Conservation (phyloP, 2,113 vertebrate species). For the Nothoprocta perdicaria region DNA sequence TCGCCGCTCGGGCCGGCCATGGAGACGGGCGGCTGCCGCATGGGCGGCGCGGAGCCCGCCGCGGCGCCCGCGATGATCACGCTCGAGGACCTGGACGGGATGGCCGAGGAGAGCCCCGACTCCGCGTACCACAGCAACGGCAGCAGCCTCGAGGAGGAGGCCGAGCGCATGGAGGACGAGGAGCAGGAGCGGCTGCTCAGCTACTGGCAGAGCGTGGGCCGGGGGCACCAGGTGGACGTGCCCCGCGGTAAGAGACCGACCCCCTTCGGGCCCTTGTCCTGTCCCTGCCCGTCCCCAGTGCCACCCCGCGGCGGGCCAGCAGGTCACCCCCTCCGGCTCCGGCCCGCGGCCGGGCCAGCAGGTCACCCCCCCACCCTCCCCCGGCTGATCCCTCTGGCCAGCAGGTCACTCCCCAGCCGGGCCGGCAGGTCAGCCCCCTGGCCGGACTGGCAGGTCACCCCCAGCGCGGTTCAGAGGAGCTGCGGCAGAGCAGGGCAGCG, state of each 20-base stretch:
- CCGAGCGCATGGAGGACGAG: conserved; percentile 74
- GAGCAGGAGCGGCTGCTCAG: conserved; percentile 80
- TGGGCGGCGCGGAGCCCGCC: conserved; percentile 51
- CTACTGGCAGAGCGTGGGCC: conserved; percentile 88
- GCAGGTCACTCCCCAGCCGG: too few relatives aligned
- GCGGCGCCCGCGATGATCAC: conserved; percentile 77
- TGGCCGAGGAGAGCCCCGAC: conserved; percentile 82
- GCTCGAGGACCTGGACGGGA: conserved; percentile 86
- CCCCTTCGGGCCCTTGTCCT: background rate
- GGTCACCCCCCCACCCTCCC: too few relatives aligned
- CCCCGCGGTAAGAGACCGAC: conserved; percentile 78
- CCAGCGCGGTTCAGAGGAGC: too few relatives aligned
- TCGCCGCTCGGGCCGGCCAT: conserved; percentile 40
- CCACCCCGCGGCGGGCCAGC: too few relatives aligned
- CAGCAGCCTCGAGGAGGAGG: conserved; percentile 75
- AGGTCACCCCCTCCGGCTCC: too few relatives aligned
- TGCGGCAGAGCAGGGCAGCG: too few relatives aligned
- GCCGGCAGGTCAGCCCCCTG: too few relatives aligned
- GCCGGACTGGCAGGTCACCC: too few relatives aligned
- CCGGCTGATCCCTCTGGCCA: too few relatives aligned
- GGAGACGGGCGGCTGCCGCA: conserved; percentile 77
- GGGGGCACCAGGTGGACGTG: conserved; percentile 89
- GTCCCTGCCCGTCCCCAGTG: too few relatives aligned
- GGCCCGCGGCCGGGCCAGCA: too few relatives aligned
- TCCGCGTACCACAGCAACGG: conserved; percentile 76